Conservation (phyloP, 1,140 invertebrate species). For the Drosophila fuyamai region DNA sequence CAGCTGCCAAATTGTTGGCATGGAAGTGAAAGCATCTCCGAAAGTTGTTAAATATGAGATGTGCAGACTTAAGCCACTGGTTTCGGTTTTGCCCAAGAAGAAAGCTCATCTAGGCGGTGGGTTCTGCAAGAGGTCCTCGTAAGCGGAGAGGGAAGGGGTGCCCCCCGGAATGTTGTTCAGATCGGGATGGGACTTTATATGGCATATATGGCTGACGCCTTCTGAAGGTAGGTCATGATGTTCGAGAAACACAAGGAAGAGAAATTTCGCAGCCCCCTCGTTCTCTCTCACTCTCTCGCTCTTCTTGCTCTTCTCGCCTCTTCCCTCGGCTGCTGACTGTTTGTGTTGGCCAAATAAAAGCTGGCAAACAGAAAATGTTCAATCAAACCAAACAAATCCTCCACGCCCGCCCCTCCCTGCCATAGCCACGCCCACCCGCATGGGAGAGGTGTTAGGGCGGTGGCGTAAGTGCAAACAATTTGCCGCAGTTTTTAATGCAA, state of each 20-base stretch:
- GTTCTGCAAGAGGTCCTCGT: neutral
- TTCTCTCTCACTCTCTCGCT: constrained; percentile 3
- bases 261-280: constrained; percentile 38
- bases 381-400: constrained; percentile 28
- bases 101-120: constrained; percentile 8
- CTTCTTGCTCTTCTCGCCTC: neutral
- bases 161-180: neutral
- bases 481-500: constrained; percentile 38
- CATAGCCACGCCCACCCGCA: constrained; percentile 13
- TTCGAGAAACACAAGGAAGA: constrained; percentile 43
- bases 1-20: constrained; percentile 65
- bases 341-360: constrained; percentile 52
- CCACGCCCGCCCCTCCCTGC: neutral
- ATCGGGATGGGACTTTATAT: too few relatives aligned
- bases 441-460: neutral
- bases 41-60: constrained; percentile 71
- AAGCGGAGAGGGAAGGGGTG: neutral
- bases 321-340: constrained; percentile 21
- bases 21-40: constrained; percentile 77
- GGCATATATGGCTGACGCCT: neutral
- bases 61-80: constrained; percentile 20
- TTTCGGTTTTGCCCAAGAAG: constrained; percentile 15
- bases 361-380: constrained; percentile 31
- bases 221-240: constrained; percentile 54
- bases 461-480: constrained; percentile 7